A percentile compares a stretch with the other conserved stretches of the same genome.
These are phyloP conservation scores for Tokudaia muenninki DNA, from an alignment of 2,797 vertebrate genomes.

Conservation along the genomic window DNA sequence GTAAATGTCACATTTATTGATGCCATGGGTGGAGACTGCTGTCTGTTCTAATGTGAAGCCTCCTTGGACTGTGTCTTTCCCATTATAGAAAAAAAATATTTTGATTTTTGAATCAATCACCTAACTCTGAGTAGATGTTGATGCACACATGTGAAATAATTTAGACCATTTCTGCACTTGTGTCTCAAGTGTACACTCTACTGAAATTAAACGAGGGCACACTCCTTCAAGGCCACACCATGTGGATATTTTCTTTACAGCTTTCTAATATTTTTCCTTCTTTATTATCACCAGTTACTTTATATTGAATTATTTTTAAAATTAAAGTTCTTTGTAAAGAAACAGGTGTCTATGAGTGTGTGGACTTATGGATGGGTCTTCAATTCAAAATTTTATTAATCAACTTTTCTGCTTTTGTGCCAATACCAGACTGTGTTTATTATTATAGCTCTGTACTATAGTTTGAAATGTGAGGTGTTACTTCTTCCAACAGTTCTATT, in stretches of 20 bases:
- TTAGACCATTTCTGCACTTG: neutral
- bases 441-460: neutral
- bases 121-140: neutral
- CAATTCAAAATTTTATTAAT: neutral
- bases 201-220: neutral
- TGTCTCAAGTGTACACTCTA: neutral
- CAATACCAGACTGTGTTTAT: neutral
- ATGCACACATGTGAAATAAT: neutral
- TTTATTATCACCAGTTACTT: neutral
- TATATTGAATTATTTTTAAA: constrained; percentile 16
- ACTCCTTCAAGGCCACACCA: no score
- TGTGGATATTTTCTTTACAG: neutral
- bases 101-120: no score
- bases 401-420: neutral
- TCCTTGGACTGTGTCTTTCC: neutral
- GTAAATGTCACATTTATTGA: constrained; percentile 63
- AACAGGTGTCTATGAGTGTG: neutral
- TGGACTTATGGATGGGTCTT: neutral
- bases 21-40: constrained; percentile 3
- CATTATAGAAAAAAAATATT: neutral
- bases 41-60: neutral
- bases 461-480: neutral
- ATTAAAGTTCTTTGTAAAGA: neutral
- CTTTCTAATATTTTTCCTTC: neutral
- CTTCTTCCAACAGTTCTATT: neutral